Evolutionary conservation across 2,113 vertebrate species (phyloP).

Genomic region (Egretta garzetta): DNA sequence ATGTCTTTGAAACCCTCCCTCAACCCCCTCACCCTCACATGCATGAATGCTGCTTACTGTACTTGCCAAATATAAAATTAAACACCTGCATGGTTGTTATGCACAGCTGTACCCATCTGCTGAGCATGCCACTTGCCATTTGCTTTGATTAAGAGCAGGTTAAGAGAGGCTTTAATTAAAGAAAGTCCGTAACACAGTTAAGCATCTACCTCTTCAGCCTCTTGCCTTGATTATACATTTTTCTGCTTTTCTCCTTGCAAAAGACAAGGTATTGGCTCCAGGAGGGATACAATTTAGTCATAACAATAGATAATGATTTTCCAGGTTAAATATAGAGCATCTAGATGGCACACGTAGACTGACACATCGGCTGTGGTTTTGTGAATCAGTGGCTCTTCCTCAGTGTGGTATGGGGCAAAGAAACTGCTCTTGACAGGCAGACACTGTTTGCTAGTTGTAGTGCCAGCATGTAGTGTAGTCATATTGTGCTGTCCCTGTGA

Average conservation of each 20-base stretch:
- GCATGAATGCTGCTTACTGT: background rate
- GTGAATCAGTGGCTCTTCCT: background rate
- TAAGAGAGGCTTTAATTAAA: constrained; percentile 62
- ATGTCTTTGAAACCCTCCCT: background rate
- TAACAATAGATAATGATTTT: background rate
- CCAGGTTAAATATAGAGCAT: background rate
- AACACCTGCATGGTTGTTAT: constrained; percentile 60
- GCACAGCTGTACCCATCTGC: constrained; percentile 62
- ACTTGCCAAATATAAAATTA: constrained; percentile 37
- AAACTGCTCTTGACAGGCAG: background rate
- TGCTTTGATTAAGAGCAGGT: constrained; percentile 64
- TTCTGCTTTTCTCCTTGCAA: constrained; percentile 16
- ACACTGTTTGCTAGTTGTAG: background rate
- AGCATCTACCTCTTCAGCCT: constrained; percentile 11
- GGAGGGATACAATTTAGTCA: background rate
- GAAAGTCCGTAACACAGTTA: constrained; percentile 14
- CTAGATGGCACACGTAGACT: background rate
- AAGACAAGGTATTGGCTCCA: background rate
- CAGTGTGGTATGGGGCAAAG: background rate
- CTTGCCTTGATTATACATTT: constrained; percentile 33
- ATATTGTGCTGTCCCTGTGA: background rate
- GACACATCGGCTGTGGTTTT: background rate
- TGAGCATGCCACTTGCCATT: constrained; percentile 39
- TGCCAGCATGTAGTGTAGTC: background rate
- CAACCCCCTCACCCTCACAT: background rate